Conservation (phyloP, 2,113 vertebrate genomes). For the Lota lota region DNA sequence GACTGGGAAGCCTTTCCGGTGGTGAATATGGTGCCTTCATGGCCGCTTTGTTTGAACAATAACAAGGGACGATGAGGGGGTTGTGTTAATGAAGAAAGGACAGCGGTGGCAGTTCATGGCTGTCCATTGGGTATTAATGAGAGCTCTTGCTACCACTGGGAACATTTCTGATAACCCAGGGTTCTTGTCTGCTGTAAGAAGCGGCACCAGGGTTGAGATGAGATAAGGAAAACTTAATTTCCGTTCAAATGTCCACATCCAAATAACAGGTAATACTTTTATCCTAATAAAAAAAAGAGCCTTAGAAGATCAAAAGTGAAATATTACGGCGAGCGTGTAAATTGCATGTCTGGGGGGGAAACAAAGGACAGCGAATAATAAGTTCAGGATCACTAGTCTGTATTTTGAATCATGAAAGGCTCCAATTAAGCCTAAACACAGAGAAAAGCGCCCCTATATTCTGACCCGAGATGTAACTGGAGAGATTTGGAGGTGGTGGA, state of each 20-base stretch:
- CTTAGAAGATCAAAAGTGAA: constrained; percentile 16
- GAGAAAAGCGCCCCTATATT: background rate
- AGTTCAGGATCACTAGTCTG: constrained; percentile 38
- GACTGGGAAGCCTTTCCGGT: constrained; percentile 17
- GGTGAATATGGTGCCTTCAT: constrained; percentile 4
- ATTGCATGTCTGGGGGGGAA: constrained; percentile 31
- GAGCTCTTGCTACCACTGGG: background rate
- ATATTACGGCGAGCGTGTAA: constrained; percentile 16
- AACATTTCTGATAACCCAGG: constrained; percentile 10
- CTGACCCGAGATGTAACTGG: constrained; percentile 48
- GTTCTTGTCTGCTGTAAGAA: constrained; percentile 14
- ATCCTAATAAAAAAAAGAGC: background rate
- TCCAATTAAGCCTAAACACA: constrained; percentile 14
- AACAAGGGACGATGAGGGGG: constrained; percentile 6
- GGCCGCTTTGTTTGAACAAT: background rate
- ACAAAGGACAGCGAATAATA: constrained; percentile 53
- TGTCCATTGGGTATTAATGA: background rate
- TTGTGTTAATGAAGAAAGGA: background rate
- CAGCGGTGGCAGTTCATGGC: background rate
- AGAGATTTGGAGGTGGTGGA: constrained; percentile 38
- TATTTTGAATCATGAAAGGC: constrained; percentile 46
- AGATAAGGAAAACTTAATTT: constrained; percentile 55
- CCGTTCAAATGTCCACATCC: constrained; percentile 28
- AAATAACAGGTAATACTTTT: constrained; percentile 42
- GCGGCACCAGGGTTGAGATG: constrained; percentile 32